Conservation (phyloP, 2,888 invertebrate genomes). For the Archips xylosteana region DNA sequence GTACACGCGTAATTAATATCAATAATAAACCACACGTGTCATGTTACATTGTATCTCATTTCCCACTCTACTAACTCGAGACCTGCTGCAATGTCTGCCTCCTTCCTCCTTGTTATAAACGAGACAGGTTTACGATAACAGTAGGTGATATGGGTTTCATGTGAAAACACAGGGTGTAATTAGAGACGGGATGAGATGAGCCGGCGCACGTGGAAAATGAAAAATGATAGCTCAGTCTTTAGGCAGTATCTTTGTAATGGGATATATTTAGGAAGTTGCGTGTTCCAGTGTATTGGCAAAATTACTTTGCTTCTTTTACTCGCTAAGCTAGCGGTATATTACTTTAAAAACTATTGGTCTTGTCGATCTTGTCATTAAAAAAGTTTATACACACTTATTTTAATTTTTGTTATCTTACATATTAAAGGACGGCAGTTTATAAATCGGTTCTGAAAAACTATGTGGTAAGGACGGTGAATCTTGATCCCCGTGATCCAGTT, state of each 20-base stretch:
- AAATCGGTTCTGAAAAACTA: too few relatives aligned
- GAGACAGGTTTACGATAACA: neutral
- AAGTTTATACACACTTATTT: too few relatives aligned
- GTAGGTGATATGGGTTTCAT: neutral
- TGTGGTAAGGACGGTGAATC: too few relatives aligned
- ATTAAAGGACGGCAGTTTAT: too few relatives aligned
- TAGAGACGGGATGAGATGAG: slow-evolving; percentile 8
- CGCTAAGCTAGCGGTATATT: too few relatives aligned
- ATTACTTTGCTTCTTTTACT: neutral
- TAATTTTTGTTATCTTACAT: too few relatives aligned
- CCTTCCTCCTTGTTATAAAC: neutral
- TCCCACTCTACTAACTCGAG: neutral
- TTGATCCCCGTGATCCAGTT: too few relatives aligned
- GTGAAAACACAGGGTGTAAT: slow-evolving; percentile 1
- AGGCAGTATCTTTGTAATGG: too few relatives aligned
- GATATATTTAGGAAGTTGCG: neutral
- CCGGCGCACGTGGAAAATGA: neutral
- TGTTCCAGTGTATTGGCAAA: too few relatives aligned
- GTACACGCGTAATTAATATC: neutral
- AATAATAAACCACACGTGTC: neutral
- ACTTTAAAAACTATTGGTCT: too few relatives aligned
- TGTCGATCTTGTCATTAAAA: too few relatives aligned
- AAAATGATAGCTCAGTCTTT: neutral
- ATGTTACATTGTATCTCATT: neutral
- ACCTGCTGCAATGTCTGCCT: neutral